phyloP scores from a whole-genome alignment of 2,888 invertebrate genomes.

The Lasioglossum morio region DNA sequence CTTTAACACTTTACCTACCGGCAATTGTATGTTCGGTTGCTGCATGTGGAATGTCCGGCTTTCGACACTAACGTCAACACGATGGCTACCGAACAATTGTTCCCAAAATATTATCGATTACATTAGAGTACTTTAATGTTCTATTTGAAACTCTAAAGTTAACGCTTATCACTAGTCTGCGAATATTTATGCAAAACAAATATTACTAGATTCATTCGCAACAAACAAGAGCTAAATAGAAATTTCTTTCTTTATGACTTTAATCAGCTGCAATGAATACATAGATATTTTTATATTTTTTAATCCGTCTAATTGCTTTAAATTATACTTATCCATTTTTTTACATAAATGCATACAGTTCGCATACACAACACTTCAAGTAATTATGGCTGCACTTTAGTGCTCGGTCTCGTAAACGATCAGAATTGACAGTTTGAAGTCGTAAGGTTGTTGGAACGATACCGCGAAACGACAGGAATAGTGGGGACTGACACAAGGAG shows the following conservation, averaged over 20 bases:
- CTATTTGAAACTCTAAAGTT: neutral
- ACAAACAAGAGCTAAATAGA: neutral
- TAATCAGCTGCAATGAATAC: too few species aligned
- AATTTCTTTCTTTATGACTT: neutral
- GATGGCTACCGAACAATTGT: neutral
- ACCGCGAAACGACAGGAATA: conserved; percentile 10
- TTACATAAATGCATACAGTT: neutral
- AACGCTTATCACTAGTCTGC: neutral
- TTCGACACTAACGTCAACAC: neutral
- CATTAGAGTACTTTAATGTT: neutral
- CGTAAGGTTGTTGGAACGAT: neutral
- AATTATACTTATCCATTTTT: neutral
- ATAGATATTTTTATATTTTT: too few species aligned
- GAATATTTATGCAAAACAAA: neutral
- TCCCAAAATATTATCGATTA: neutral
- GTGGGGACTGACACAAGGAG: neutral
- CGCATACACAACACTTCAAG: neutral
- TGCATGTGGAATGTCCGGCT: neutral
- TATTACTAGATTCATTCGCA: neutral
- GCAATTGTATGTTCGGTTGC: neutral
- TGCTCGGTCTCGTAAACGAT: neutral
- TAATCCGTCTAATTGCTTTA: neutral
- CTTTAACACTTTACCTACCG: neutral
- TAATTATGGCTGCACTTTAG: neutral
- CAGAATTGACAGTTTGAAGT: neutral